Conservation (phyloP, 2,888 invertebrate species). For the Sicus ferrugineus region DNA sequence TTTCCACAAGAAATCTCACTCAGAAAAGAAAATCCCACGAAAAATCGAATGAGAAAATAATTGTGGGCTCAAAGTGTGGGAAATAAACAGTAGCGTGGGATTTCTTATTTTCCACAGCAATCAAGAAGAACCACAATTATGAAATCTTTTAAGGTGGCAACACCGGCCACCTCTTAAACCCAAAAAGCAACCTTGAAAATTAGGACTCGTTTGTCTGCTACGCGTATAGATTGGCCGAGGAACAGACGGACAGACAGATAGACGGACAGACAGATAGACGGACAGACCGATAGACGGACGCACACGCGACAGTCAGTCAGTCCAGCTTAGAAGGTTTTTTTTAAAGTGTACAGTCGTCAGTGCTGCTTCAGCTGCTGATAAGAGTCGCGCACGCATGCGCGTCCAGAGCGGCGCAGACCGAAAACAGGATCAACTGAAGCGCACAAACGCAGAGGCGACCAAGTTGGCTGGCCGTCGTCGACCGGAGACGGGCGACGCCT, state of each 20-base stretch:
- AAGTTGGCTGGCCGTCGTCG: no score
- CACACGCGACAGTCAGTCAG: background rate
- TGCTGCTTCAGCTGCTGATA: slow-evolving; percentile 14
- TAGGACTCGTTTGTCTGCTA: background rate
- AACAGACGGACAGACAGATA: no score
- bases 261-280: background rate
- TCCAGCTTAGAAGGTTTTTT: background rate
- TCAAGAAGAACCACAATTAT: background rate
- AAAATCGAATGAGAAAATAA: no score
- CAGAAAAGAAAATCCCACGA: no score
- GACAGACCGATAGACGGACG: background rate
- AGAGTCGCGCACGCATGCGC: slow-evolving; percentile 9
- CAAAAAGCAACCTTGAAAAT: slow-evolving; percentile 1
- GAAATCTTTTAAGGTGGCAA: background rate
- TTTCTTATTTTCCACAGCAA: no score
- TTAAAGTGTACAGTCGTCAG: no score
- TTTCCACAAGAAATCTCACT: no score
- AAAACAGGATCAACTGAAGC: no score
- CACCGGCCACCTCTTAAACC: background rate
- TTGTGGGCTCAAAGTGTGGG: no score
- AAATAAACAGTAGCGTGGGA: no score
- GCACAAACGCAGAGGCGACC: background rate
- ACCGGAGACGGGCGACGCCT: background rate
- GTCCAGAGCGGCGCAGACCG: background rate
- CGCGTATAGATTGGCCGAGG: background rate